Percentiles rank a stretch among this genome's conserved stretches.
Evolutionary conservation across 2,113 vertebrate species (phyloP).

Genomic region (Peromyscus californicus): DNA sequence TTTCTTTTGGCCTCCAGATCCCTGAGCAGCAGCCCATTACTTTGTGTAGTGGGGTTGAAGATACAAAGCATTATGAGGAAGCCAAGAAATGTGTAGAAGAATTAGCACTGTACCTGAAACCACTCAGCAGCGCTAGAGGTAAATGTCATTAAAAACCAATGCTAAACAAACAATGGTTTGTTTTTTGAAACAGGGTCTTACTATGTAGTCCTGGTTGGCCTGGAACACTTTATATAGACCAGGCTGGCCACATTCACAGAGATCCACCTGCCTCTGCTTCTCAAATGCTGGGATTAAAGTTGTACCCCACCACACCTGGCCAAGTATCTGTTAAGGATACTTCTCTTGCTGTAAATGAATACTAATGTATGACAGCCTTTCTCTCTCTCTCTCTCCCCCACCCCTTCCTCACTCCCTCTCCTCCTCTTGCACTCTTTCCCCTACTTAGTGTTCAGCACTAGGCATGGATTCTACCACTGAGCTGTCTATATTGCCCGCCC

Average conservation of each 20-base stretch:
- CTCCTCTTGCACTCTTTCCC: background rate
- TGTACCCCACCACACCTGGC: background rate
- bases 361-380: background rate
- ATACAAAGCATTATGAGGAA: slow-evolving; percentile 98
- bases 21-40: slow-evolving; percentile 97
- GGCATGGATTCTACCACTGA: background rate
- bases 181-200: background rate
- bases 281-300: background rate
- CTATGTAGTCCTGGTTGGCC: background rate
- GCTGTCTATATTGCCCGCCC: background rate
- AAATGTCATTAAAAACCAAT: slow-evolving; percentile 55
- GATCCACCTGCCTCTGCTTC: background rate
- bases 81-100: slow-evolving; percentile 98
- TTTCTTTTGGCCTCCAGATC: slow-evolving; percentile 88
- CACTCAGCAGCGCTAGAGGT: slow-evolving; percentile 98
- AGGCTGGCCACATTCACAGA: background rate
- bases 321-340: slow-evolving; percentile 13
- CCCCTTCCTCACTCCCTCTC: background rate
- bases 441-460: background rate
- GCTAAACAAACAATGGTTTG: background rate
- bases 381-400: background rate
- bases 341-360: background rate
- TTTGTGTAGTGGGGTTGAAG: slow-evolving; percentile 96
- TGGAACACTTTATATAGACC: background rate
- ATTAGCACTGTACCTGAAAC: slow-evolving; percentile 98